Conservation (phyloP, 30 jellyfish, hydroid and myxozoan genomes). For the Nemopilema nomurai region DNA sequence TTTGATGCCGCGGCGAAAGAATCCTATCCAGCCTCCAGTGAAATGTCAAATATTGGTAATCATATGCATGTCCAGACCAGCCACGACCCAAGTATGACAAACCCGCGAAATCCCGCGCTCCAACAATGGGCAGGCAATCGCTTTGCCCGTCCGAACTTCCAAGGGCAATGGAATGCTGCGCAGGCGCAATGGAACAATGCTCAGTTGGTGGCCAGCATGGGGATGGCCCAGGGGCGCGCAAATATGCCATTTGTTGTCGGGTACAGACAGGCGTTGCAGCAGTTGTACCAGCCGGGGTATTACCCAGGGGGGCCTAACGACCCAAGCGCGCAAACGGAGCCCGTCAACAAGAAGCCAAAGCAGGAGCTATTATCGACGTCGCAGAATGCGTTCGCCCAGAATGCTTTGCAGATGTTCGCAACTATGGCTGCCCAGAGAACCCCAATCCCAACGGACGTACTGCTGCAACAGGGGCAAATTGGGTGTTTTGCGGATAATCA, state of each 20-base stretch:
- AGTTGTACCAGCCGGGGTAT: slow-evolving; percentile 47
- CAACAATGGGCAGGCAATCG: slow-evolving; percentile 58
- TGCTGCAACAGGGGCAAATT: slow-evolving; percentile 57
- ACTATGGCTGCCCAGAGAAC: slow-evolving; percentile 73
- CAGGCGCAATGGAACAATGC: slow-evolving; percentile 68
- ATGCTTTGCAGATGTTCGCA: slow-evolving; percentile 75
- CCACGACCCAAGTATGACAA: slow-evolving; percentile 40
- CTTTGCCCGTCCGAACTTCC: slow-evolving; percentile 39
- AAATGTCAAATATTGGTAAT: neutral
- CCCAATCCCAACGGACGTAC: slow-evolving; percentile 65
- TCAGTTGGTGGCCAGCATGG: slow-evolving; percentile 56
- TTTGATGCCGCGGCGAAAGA: neutral
- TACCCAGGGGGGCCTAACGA: slow-evolving; percentile 51
- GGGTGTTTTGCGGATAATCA: slow-evolving; percentile 57
- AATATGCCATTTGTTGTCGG: slow-evolving; percentile 71
- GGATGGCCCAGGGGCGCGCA: slow-evolving; percentile 54
- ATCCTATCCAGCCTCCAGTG: neutral
- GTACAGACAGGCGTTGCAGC: slow-evolving; percentile 66
- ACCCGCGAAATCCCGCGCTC: slow-evolving; percentile 36
- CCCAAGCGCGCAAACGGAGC: slow-evolving; percentile 43
- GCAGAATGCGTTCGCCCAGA: slow-evolving; percentile 52
- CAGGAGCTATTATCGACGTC: slow-evolving; percentile 54
- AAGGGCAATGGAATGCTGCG: slow-evolving; percentile 29
- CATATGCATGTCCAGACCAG: neutral
- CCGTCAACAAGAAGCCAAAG: slow-evolving; percentile 43